phyloP scores from a whole-genome alignment of 2,888 invertebrate species.

The Linnaemya vulpina region DNA sequence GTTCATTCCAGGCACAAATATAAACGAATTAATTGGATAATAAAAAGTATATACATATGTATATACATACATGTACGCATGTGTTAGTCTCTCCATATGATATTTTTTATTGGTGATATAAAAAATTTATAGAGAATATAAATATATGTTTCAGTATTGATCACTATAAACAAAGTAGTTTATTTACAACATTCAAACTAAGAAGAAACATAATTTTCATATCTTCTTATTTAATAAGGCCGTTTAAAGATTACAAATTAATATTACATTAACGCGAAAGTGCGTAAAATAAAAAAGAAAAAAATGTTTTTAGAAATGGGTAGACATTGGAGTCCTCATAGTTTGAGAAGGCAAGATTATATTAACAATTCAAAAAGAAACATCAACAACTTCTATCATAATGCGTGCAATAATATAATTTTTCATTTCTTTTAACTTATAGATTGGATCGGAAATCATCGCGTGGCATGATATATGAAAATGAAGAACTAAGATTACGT shows the following conservation, averaged over 20 bases:
- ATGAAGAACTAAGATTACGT: constrained; percentile 93
- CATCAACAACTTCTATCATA: neutral
- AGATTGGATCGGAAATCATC: constrained; percentile 95
- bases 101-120: constrained; percentile 18
- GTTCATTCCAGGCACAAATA: neutral
- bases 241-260: constrained; percentile 1
- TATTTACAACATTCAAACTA: constrained; percentile 68
- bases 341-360: constrained; percentile 61
- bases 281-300: neutral
- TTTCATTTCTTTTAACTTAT: constrained; percentile 72
- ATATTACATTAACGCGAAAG: constrained; percentile 11
- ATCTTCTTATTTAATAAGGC: constrained; percentile 1
- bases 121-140: constrained; percentile 23
- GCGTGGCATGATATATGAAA: constrained; percentile 96
- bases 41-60: constrained; percentile 73
- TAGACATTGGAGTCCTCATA: constrained; percentile 34
- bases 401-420: neutral
- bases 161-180: constrained; percentile 64
- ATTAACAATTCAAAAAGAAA: neutral
- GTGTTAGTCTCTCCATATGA: constrained; percentile 9
- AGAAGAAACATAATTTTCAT: constrained; percentile 41
- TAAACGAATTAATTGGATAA: constrained; percentile 57
- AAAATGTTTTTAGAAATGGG: constrained; percentile 36
- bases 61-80: neutral
- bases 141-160: constrained; percentile 54